These are phyloP conservation scores for Rhagonycha lutea DNA, from an alignment of 2,888 invertebrate genomes.

Conservation along the genomic window DNA sequence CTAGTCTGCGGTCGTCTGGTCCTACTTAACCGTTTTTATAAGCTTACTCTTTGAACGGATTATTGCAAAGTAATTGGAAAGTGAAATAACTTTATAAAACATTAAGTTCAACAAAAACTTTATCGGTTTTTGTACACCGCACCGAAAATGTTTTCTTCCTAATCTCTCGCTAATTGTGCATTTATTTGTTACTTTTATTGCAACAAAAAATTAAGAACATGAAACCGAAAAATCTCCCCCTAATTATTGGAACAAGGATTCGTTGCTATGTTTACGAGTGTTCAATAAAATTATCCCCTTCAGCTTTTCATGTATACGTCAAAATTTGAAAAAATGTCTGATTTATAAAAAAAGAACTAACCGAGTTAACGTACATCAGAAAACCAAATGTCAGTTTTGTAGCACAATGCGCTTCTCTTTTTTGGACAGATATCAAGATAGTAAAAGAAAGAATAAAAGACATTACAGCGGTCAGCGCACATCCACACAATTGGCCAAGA, in stretches of 20 bases:
- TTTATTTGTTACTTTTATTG: not conserved
- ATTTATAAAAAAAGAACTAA: slow-evolving; percentile 12
- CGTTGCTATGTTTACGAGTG: not conserved
- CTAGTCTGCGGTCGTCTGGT: slow-evolving; percentile 17
- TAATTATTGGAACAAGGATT: not conserved
- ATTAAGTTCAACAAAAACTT: not conserved
- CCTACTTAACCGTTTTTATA: slow-evolving; percentile 22
- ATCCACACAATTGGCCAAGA: slow-evolving; percentile 17
- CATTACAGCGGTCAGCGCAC: slow-evolving; percentile 35
- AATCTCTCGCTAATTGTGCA: not conserved
- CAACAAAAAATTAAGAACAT: not conserved
- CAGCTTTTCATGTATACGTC: not conserved
- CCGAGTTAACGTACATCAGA: slow-evolving; percentile 31
- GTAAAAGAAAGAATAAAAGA: slow-evolving; percentile 32
- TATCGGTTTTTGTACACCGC: not conserved
- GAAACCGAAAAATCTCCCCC: not conserved
- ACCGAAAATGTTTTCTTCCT: not conserved
- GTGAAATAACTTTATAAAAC: slow-evolving; percentile 11
- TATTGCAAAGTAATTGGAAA: slow-evolving; percentile 17
- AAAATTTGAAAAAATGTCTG: not conserved
- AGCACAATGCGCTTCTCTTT: slow-evolving; percentile 36
- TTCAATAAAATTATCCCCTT: not conserved
- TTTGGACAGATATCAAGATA: slow-evolving; percentile 28
- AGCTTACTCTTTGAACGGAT: slow-evolving; percentile 11
- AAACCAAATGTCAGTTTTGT: slow-evolving; percentile 32